Percentiles rank a stretch among this genome's conserved stretches.
These are phyloP conservation scores for Nomada hirtipes DNA, from an alignment of 2,888 invertebrate genomes.

Conservation along the genomic window DNA sequence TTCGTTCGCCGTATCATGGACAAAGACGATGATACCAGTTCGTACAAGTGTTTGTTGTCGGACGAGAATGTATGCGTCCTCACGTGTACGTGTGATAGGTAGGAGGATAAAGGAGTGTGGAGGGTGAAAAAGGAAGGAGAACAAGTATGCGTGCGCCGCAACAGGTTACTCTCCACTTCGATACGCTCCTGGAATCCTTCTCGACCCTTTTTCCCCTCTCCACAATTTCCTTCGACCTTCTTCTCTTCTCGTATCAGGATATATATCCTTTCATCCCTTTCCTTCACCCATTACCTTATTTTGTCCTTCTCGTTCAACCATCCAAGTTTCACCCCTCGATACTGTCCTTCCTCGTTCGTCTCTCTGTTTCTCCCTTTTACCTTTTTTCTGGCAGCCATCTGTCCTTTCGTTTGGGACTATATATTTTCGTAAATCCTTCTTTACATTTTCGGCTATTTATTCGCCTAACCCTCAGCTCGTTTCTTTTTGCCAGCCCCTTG, in stretches of 20 bases:
- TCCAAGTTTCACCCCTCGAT: conserved; percentile 5
- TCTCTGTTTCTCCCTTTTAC: background rate
- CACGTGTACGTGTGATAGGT: conserved; percentile 17
- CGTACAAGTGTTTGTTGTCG: conserved; percentile 23
- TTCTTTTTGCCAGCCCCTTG: background rate
- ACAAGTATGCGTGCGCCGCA: conserved; percentile 79
- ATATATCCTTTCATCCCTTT: conserved; percentile 1
- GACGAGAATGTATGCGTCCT: conserved; percentile 32
- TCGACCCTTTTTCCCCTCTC: conserved; percentile 41
- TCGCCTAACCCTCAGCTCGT: background rate
- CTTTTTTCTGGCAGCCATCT: background rate
- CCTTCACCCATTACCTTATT: background rate
- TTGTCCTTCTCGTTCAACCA: background rate
- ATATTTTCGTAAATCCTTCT: background rate
- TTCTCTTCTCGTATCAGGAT: background rate
- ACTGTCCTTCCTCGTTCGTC: background rate
- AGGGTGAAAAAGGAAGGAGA: conserved; percentile 83
- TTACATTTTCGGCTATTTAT: conserved; percentile 15
- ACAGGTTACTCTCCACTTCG: conserved; percentile 78
- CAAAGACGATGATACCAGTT: conserved; percentile 5
- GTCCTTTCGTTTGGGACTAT: background rate
- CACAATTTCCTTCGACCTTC: conserved; percentile 42
- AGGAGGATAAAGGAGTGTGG: background rate
- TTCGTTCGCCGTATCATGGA: background rate
- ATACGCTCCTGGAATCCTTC: conserved; percentile 60